These are phyloP conservation scores for Camponotus pennsylvanicus DNA, from an alignment of 1,140 invertebrate species.

Conservation along the genomic window DNA sequence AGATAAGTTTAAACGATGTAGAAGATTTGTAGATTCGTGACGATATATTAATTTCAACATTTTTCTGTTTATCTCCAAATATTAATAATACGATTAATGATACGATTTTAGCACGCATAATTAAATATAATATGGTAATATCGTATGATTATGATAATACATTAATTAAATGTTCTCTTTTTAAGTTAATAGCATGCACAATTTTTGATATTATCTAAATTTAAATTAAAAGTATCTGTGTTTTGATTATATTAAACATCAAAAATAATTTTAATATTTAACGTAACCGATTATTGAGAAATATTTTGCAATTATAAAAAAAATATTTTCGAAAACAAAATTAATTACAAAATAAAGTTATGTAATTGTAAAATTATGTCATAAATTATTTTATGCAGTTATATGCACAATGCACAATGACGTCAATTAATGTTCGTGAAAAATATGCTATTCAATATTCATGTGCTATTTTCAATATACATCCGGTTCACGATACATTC, in stretches of 20 bases:
- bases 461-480: background rate
- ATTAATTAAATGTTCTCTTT: background rate
- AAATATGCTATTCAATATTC: background rate
- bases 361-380: slow-evolving; percentile 5
- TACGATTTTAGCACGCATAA: background rate
- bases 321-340: background rate
- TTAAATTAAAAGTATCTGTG: background rate
- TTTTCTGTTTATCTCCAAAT: background rate
- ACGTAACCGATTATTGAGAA: background rate
- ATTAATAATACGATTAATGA: background rate
- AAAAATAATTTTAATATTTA: slow-evolving; percentile 13
- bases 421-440: background rate
- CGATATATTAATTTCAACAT: background rate
- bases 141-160: background rate
- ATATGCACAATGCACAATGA: background rate
- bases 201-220: background rate
- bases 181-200: background rate
- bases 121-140: background rate
- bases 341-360: background rate
- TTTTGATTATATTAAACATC: background rate
- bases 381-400: slow-evolving; percentile 6
- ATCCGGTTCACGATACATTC: too few relatives aligned
- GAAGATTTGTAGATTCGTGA: background rate
- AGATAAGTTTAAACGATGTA: background rate
- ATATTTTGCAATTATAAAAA: background rate